Base-by-base conservation (phyloP, 2,113 vertebrate genomes). In the Catharus minimus region DNA sequence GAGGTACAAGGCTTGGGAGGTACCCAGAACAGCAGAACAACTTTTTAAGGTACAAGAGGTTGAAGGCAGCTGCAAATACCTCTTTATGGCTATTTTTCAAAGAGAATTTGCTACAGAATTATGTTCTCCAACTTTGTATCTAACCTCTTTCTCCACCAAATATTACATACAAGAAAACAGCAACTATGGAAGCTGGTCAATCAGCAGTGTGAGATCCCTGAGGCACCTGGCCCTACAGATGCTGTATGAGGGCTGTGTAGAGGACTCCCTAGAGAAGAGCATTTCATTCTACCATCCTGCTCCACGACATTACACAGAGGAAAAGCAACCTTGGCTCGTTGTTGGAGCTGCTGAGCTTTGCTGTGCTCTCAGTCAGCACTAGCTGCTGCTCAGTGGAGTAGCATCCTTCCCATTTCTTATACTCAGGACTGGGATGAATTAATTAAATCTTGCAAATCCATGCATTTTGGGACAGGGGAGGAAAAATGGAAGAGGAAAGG, bases 1-100 rank as follows among this genome's bases (percentile, higher is more conserved):
- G 13, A 71, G 1, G 6, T 30, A 15, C 36, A 62, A 60, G n/a
- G 8, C 27, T 65, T 0, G 0, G 6, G 38, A 52, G 5, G 6
- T 50, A 23, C 11, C 32, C 5, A 28, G 27, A 57, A 28, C 2
- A 52, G 12, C 19, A 91, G 15, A 71, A 49, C 4, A 69, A 30
- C 9, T 19, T 68, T 82, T 58, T 46, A 55, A 74, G 21, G 30
- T 39, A 22, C 7, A 43, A 50, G 43, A 61, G 6, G 4, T 53
- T 74, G 36, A 77, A 88, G 78, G 36, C 4, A 73, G 56, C n/a
- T 71, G 38, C 21, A 83, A 78, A 64, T 14, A 56, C 0, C 3
- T 58, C 27, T 32, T 79, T 53, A 53, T 13, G 15, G 17, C 5
- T 38, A 24, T 26, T 82, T 86, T 68, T 53, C 49, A 79, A 61